Percentiles rank a stretch among this genome's conserved stretches.
Conservation (phyloP, 2,113 vertebrate species). For the Bagarius yarrelli region DNA sequence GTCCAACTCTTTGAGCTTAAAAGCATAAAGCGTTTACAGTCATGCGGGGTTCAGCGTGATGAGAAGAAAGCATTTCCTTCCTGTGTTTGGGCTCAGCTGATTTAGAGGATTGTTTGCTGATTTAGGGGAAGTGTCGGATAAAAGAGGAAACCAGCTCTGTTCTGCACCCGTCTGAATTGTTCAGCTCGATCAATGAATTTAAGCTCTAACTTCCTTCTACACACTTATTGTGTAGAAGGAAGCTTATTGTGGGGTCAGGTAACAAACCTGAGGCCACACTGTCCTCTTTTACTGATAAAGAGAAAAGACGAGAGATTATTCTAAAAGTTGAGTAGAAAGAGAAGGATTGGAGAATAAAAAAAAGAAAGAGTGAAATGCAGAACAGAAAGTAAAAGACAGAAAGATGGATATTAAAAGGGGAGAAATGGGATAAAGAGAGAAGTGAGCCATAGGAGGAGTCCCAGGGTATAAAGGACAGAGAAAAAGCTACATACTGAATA, state of each 20-base stretch:
- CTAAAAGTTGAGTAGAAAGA: neutral
- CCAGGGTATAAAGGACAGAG: neutral
- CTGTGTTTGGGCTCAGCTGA: slow-evolving; percentile 48
- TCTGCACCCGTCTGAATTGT: slow-evolving; percentile 43
- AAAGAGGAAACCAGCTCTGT: slow-evolving; percentile 44
- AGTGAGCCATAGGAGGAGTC: neutral
- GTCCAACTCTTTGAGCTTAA: slow-evolving; percentile 13
- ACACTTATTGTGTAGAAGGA: neutral
- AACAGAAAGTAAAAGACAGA: neutral
- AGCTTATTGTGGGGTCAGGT: neutral
- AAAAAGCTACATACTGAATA: neutral
- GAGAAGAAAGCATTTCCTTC: slow-evolving; percentile 46
- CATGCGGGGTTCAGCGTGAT: slow-evolving; percentile 28
- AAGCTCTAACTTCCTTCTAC: neutral
- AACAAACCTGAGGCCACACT: neutral
- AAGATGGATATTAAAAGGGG: neutral
- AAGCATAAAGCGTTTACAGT: slow-evolving; percentile 8
- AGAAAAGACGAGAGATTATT: neutral
- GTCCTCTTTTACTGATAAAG: neutral
- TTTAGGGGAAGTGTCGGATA: slow-evolving; percentile 43
- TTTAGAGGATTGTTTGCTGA: slow-evolving; percentile 42
- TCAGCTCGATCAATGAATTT: slow-evolving; percentile 15
- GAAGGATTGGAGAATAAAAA: neutral
- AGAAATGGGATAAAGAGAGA: neutral
- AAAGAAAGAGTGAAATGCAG: neutral